Evolutionary conservation across 1,140 invertebrate genomes (phyloP).

Genomic region (Tachypleus tridentatus): DNA sequence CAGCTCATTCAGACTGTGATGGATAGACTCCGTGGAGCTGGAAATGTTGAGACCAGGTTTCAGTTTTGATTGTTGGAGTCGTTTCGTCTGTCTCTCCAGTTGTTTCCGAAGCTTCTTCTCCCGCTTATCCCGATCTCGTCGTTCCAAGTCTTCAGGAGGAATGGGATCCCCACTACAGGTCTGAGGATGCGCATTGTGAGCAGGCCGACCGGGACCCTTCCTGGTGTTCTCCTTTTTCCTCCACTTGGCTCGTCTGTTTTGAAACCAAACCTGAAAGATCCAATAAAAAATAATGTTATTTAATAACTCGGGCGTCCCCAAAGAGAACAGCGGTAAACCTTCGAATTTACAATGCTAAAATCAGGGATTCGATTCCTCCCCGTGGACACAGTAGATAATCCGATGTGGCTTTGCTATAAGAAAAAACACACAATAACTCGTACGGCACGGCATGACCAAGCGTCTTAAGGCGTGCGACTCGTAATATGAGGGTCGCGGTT

Average conservation of each 20-base stretch:
- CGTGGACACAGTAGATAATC: no score
- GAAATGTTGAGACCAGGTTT: constrained; percentile 27
- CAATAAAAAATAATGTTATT: constrained; percentile 5
- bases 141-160: constrained; percentile 61
- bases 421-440: no score
- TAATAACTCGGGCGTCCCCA: no score
- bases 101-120: constrained; percentile 71
- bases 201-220: constrained; percentile 89
- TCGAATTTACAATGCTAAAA: no score
- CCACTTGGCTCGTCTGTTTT: constrained; percentile 99
- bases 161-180: constrained; percentile 96
- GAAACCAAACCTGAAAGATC: constrained; percentile 89
- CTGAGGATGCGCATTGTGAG: constrained; percentile 95
- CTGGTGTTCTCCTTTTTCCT: constrained; percentile 98
- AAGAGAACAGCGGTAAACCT: no score
- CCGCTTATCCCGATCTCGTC: constrained; percentile 60
- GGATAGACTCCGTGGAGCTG: constrained; percentile 25
- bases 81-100: constrained; percentile 77
- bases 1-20: constrained; percentile 25
- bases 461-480: no score
- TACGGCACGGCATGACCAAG: no score
- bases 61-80: constrained; percentile 40
- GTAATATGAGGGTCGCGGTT: no score
- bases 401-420: no score
- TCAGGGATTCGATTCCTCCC: no score